Conservation (phyloP, 2,113 vertebrate genomes). For the Actenoides lindsayi region DNA sequence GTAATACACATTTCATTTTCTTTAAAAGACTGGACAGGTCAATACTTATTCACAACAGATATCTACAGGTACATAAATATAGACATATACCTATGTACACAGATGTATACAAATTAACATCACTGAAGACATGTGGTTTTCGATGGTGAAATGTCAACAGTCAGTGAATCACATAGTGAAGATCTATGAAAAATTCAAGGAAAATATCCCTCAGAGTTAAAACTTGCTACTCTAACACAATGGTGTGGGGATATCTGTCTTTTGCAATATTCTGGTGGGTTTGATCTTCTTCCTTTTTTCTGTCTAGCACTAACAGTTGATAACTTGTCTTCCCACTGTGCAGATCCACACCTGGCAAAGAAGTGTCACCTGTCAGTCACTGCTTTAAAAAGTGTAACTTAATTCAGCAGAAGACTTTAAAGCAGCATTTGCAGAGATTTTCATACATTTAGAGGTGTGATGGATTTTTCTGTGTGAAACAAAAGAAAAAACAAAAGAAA, state of each 20-base stretch:
- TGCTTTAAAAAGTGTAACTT: background rate
- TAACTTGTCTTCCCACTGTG: background rate
- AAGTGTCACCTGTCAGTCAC: constrained; percentile 12
- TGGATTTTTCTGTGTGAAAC: background rate
- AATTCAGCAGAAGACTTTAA: constrained; percentile 4
- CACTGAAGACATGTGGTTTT: background rate
- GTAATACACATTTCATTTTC: background rate
- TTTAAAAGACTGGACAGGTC: background rate
- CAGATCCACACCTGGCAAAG: constrained; percentile 8
- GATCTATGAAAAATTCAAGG: background rate
- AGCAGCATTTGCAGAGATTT: background rate
- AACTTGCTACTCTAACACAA: background rate
- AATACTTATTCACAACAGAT: background rate
- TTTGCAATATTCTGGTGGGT: background rate
- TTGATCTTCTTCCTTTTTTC: background rate
- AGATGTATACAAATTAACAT: background rate
- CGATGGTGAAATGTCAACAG: background rate
- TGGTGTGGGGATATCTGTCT: background rate
- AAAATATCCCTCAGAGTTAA: background rate
- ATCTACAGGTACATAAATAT: background rate
- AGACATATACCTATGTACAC: fast-evolving
- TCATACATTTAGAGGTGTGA: background rate
- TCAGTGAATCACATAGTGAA: background rate
- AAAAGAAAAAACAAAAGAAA: background rate
- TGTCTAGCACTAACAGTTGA: background rate